phyloP scores from a whole-genome alignment of 92 coral and sea anemone genomes.

The Epizoanthus fatuus region DNA sequence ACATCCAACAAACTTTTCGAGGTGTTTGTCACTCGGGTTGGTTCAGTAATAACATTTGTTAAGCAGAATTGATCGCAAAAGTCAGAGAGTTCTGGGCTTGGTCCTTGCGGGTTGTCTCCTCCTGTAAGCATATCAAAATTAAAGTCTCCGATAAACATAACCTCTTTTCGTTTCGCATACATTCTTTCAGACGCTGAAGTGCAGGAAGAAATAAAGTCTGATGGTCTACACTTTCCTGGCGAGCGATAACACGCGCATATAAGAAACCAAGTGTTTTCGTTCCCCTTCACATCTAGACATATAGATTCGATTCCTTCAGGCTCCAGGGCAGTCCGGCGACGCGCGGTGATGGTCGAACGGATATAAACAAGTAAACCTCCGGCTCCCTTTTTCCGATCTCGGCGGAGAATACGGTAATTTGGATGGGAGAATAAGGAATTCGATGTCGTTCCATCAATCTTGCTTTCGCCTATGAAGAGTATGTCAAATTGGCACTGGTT shows the following conservation, averaged over 20 bases:
- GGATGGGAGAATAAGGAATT: constrained; percentile 24
- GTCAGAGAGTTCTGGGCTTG: background rate
- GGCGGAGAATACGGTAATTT: constrained; percentile 6
- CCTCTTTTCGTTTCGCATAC: constrained; percentile 32
- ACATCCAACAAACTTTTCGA: constrained; percentile 37
- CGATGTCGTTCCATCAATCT: constrained; percentile 4
- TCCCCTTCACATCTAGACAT: constrained; percentile 56
- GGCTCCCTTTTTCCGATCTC: constrained; percentile 40
- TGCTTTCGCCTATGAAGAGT: constrained; percentile 17
- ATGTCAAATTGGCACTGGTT: constrained; percentile 17
- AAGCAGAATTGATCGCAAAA: constrained; percentile 46
- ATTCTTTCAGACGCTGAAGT: constrained; percentile 37
- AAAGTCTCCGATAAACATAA: constrained; percentile 51
- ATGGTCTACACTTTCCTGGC: constrained; percentile 50
- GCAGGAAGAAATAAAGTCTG: constrained; percentile 58
- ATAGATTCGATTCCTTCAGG: constrained; percentile 55
- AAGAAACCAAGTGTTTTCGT: constrained; percentile 34
- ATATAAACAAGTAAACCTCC: constrained; percentile 36
- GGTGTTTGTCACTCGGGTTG: constrained; percentile 31
- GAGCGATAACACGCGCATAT: constrained; percentile 65
- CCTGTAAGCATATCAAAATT: constrained; percentile 47
- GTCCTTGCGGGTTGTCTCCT: constrained; percentile 14
- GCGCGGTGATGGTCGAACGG: constrained; percentile 7
- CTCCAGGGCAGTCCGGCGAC: constrained; percentile 18
- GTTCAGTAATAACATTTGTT: constrained; percentile 23